phyloP scores from a whole-genome alignment of 2,888 invertebrate species.

The Drosophila siamana region DNA sequence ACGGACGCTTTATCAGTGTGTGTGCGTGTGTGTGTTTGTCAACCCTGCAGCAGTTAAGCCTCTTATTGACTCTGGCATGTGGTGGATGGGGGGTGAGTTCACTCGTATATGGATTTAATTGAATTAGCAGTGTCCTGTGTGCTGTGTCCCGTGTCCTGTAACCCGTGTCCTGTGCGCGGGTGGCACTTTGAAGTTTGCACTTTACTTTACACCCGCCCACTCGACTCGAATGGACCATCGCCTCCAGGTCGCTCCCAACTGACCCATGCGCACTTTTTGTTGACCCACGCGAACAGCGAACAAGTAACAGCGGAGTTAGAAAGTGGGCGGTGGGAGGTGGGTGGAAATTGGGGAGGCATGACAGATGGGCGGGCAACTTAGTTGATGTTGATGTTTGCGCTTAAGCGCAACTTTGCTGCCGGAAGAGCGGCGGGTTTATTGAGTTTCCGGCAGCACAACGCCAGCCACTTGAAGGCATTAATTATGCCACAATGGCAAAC shows the following conservation, averaged over 20 bases:
- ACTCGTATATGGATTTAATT: slow-evolving; percentile 65
- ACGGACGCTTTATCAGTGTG: slow-evolving; percentile 47
- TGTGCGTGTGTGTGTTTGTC: slow-evolving; percentile 48
- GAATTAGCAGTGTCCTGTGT: slow-evolving; percentile 74
- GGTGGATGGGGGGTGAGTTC: no score
- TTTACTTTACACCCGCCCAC: slow-evolving; percentile 60
- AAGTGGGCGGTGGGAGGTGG: no score
- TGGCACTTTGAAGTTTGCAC: slow-evolving; percentile 74
- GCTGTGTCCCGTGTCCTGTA: slow-evolving; percentile 55
- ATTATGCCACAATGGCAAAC: slow-evolving; percentile 60
- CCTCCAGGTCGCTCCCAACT: slow-evolving; percentile 9
- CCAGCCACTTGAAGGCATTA: slow-evolving; percentile 62
- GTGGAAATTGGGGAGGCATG: no score
- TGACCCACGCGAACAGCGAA: slow-evolving; percentile 49
- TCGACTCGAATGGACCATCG: background rate
- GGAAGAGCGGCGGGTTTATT: slow-evolving; percentile 63
- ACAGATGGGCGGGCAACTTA: background rate
- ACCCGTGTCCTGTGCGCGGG: slow-evolving; percentile 58
- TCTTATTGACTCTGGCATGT: slow-evolving; percentile 39
- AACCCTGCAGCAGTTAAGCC: slow-evolving; percentile 58
- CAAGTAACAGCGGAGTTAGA: background rate
- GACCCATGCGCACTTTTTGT: slow-evolving; percentile 45
- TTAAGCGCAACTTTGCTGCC: slow-evolving; percentile 58
- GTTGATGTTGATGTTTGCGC: slow-evolving; percentile 69
- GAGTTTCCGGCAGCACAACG: slow-evolving; percentile 60